Conservation (phyloP, 2,888 invertebrate species). For the Endomychus coccineus region DNA sequence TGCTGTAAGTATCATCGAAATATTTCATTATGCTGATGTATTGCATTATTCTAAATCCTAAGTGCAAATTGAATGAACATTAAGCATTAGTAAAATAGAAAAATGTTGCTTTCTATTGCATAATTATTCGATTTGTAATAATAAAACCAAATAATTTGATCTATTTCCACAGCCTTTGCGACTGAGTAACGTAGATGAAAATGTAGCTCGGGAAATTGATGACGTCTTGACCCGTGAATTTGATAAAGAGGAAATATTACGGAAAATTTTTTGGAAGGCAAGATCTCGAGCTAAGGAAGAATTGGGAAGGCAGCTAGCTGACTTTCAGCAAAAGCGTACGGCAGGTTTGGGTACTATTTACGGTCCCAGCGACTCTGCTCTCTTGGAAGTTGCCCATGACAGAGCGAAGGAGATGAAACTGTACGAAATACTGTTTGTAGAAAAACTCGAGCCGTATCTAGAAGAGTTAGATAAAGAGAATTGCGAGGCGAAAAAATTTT, state of each 20-base stretch:
- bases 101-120: not conserved
- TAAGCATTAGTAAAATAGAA: not conserved
- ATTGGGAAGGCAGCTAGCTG: constrained; percentile 68
- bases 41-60: too few species aligned
- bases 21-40: too few species aligned
- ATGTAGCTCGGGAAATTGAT: constrained; percentile 83
- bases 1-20: constrained; percentile 63
- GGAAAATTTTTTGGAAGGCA: constrained; percentile 85
- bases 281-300: constrained; percentile 77
- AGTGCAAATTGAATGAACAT: too few species aligned
- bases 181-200: constrained; percentile 74
- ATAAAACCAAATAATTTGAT: constrained; percentile 14
- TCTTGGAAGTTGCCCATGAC: constrained; percentile 74
- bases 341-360: constrained; percentile 85
- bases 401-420: constrained; percentile 67
- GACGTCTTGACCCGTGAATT: constrained; percentile 74
- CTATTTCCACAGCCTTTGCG: constrained; percentile 72
- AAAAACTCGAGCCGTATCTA: constrained; percentile 46
- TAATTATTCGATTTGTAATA: not conserved
- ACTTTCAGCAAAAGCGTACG: constrained; percentile 77
- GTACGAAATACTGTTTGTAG: constrained; percentile 64
- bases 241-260: constrained; percentile 83
- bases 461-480: constrained; percentile 58
- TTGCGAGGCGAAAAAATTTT: constrained; percentile 55
- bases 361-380: constrained; percentile 74